Conservation (phyloP, 2,113 vertebrate genomes). For the Tenebrosternarchus preto region DNA sequence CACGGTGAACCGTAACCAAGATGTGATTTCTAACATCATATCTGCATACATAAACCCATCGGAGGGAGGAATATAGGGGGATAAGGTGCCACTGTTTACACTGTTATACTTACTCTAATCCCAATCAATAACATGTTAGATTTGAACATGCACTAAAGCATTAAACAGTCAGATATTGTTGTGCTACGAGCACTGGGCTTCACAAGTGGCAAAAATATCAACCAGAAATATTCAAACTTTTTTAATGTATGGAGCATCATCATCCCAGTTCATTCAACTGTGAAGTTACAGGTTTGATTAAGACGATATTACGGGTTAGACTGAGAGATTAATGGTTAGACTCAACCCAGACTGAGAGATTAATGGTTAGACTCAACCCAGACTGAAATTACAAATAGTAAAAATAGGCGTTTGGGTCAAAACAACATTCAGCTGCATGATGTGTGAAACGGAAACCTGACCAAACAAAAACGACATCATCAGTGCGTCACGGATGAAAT, state of each 20-base stretch:
- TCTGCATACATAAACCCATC: not conserved
- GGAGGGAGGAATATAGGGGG: not conserved
- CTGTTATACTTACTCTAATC: too few relatives aligned
- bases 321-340: too few relatives aligned
- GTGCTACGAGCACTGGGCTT: too few relatives aligned
- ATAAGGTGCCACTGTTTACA: not conserved
- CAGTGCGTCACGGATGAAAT: slow-evolving; percentile 70
- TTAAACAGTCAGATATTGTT: too few relatives aligned
- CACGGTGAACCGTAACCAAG: not conserved
- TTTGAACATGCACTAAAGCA: too few relatives aligned
- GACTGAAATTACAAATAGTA: not conserved
- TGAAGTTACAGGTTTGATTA: too few relatives aligned
- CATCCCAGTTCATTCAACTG: slow-evolving; percentile 8
- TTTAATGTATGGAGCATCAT: not conserved
- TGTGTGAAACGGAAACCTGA: not conserved
- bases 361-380: too few relatives aligned
- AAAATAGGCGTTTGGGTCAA: too few relatives aligned
- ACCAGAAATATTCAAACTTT: not conserved
- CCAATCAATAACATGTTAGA: too few relatives aligned
- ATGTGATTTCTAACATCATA: not conserved
- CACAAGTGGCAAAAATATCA: not conserved
- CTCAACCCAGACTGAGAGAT: not conserved
- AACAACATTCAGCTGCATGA: not conserved
- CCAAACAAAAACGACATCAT: slow-evolving; percentile 54
- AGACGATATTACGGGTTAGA: too few relatives aligned